A percentile compares a stretch with the other conserved stretches of the same genome.
phyloP scores from a whole-genome alignment of 2,888 invertebrate genomes.

The Ophraella communa region DNA sequence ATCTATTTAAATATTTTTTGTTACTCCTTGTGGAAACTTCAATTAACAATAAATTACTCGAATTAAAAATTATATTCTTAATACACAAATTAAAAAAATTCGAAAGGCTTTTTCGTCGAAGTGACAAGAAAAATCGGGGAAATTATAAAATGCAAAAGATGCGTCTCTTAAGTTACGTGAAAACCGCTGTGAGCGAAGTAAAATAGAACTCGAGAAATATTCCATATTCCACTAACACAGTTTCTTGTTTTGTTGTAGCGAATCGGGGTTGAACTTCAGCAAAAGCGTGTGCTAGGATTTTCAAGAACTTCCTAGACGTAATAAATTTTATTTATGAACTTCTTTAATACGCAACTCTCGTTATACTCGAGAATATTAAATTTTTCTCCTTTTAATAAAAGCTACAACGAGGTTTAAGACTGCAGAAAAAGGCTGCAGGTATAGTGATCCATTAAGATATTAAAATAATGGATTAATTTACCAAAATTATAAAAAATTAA shows the following conservation, averaged over 20 bases:
- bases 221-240: not conserved
- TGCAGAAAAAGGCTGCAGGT: not conserved
- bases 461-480: no score
- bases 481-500: no score
- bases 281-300: not conserved
- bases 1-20: no score
- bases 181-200: not conserved
- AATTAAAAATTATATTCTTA: no score
- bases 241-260: not conserved
- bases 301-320: not conserved
- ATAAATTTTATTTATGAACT: not conserved
- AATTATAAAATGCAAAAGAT: not conserved
- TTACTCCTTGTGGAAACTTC: no score
- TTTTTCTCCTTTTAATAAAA: not conserved
- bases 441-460: not conserved
- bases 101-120: no score
- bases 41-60: no score
- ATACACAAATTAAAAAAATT: no score
- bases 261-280: not conserved
- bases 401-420: not conserved
- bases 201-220: not conserved
- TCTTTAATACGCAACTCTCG: not conserved
- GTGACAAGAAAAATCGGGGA: no score
- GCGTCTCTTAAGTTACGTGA: not conserved
- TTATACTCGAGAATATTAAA: not conserved